Evolutionary conservation across 2,797 vertebrate genomes (phyloP).

Genomic region (Halcyon leucocephala): DNA sequence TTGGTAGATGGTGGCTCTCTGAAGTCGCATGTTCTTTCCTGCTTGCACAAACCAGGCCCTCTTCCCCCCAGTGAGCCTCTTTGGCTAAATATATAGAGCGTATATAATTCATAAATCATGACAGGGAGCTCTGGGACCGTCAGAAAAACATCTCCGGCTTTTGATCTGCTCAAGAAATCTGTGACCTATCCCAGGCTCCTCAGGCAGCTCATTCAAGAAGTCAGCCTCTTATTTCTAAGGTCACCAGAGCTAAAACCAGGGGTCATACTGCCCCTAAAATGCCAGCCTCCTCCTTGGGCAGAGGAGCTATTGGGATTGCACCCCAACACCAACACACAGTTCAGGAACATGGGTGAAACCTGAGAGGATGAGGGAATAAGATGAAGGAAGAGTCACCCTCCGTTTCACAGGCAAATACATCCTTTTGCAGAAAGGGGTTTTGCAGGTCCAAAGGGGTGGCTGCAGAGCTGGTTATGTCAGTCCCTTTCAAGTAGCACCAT

Average conservation of each 20-base stretch:
- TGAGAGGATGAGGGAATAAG: not conserved
- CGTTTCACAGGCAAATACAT: not conserved
- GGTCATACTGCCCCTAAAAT: not conserved
- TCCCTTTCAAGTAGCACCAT: not conserved
- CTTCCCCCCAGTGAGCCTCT: slow-evolving; percentile 29
- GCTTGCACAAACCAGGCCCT: not conserved
- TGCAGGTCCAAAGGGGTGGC: not conserved
- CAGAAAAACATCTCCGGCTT: slow-evolving; percentile 66
- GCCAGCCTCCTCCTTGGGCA: fast-evolving
- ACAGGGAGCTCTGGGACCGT: slow-evolving; percentile 28
- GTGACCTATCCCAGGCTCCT: slow-evolving; percentile 71
- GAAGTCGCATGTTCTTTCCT: not conserved
- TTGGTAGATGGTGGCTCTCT: not conserved
- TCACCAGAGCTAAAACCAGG: not conserved
- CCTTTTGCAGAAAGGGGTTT: not conserved
- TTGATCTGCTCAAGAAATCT: slow-evolving; percentile 59
- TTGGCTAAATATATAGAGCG: not conserved
- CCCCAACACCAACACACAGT: not conserved
- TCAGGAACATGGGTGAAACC: not conserved
- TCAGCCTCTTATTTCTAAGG: not conserved
- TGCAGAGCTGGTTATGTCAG: not conserved
- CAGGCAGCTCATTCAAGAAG: not conserved
- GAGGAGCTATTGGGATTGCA: not conserved
- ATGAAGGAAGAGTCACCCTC: not conserved
- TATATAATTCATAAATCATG: slow-evolving; percentile 65